These are phyloP conservation scores for zebrafish (Danio rerio) DNA, from an alignment of 2,113 vertebrate species.

Conservation along the genomic window DNA sequence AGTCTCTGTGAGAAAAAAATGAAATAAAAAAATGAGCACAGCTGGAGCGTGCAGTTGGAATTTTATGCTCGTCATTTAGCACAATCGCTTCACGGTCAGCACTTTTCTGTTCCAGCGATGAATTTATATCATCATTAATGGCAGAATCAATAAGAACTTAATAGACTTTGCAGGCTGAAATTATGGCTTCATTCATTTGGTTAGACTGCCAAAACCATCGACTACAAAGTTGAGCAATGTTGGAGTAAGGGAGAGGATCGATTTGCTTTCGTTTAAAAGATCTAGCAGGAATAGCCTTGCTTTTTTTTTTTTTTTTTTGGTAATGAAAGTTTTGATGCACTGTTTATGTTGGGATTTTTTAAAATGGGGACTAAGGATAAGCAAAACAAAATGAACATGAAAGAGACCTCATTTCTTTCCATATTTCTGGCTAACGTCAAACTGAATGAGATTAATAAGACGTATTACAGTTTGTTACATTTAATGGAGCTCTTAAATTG, in stretches of 20 bases:
- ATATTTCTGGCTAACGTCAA: too few relatives aligned
- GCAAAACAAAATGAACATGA: neutral
- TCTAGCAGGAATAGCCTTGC: neutral
- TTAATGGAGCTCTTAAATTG: too few relatives aligned
- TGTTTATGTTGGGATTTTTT: neutral
- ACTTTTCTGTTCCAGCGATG: conserved; percentile 72
- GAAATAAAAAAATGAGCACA: neutral
- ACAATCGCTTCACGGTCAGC: conserved; percentile 77
- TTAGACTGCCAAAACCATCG: conserved; percentile 62
- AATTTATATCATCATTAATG: conserved; percentile 82
- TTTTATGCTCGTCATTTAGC: conserved; percentile 78
- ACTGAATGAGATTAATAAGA: too few relatives aligned
- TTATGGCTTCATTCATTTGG: conserved; percentile 54
- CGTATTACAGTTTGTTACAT: too few relatives aligned
- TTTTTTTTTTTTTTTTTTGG: neutral
- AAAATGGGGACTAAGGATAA: neutral
- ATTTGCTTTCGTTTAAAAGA: neutral
- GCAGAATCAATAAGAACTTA: conserved; percentile 81
- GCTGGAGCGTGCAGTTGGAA: conserved; percentile 37
- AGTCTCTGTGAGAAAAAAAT: neutral
- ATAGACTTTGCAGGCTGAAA: conserved; percentile 67
- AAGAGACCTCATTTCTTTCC: too few relatives aligned
- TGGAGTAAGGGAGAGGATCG: conserved; percentile 46
- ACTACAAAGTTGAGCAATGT: conserved; percentile 51
- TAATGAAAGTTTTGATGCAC: neutral